Base-by-base conservation (phyloP, 2,113 vertebrate species). In the Sterna hirundo region DNA sequence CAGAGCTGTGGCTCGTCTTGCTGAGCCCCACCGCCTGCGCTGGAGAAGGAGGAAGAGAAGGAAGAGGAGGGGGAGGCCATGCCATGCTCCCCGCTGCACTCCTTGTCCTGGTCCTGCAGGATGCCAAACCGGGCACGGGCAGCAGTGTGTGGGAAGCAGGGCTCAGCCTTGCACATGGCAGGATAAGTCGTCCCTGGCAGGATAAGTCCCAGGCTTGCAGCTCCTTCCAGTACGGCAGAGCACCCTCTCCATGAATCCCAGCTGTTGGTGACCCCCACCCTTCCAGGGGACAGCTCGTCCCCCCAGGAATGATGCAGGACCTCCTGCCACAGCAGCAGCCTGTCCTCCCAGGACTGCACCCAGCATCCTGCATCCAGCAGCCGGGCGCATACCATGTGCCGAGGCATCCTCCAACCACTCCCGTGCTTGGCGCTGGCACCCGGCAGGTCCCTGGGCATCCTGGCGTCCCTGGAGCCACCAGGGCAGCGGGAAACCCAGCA, bases 321-420 rank as follows among this genome's bases (percentile, higher is more conserved):
- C 14, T 32, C 58, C 27, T 27, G 13, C 47, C 47, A n/a, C 2
- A 0, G 44, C 29, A 47, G 34, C 60, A 61, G 8, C 32, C 47
- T 6, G 6, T n/a, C 3, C 14, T 22, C 42, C 34, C 57, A 29
- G 49, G 16, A 4, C 42, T 15, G 57, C 3, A 44, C 8, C 14
- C 47, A 9, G 4, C 30, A 60, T 13, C n/a, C 47, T 0, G 1
- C 38, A 36, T 3, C 65, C 42, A 3, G 52, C 71, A 76, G 15
- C 12, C 4, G 0, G 27, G 17, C 0, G 0, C n/a, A 46, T 20
- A 61, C 69, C 69, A 1, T 13, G 4, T 1, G 0, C 47, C 1
- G 1, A 4, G 25, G 46, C 49, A 7, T 9, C 34, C 21, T 40
- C 9, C 32, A 9, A 10, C 25, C 1, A 1, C 25, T 64, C 25